These are phyloP conservation scores for Hepsetus odoe DNA, from an alignment of 2,113 vertebrate genomes.

Conservation along the genomic window DNA sequence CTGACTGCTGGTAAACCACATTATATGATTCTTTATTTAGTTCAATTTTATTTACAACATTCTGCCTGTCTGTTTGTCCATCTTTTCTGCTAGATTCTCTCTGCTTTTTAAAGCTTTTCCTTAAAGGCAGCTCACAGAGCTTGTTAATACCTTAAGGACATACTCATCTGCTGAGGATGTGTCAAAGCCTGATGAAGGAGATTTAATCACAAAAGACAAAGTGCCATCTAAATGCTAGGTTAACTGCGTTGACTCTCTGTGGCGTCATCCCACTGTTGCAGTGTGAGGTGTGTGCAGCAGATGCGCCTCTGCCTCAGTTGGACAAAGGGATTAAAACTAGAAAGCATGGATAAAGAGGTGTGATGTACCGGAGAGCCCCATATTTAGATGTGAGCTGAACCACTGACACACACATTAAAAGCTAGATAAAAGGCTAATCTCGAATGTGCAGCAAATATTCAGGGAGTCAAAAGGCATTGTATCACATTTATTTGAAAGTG, in stretches of 20 bases:
- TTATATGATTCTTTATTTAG: not conserved
- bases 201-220: slow-evolving; percentile 54
- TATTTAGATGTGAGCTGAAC: not conserved
- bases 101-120: not conserved
- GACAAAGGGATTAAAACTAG: slow-evolving; percentile 10
- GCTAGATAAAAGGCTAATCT: not conserved
- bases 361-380: not conserved
- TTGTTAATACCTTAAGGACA: slow-evolving; percentile 37
- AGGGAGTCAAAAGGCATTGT: no score
- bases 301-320: slow-evolving; percentile 41
- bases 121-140: slow-evolving; percentile 5
- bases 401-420: not conserved
- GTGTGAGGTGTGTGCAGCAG: slow-evolving; percentile 40
- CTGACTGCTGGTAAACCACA: not conserved
- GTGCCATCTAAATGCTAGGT: slow-evolving; percentile 45
- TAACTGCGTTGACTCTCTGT: slow-evolving; percentile 19
- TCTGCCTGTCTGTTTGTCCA: not conserved
- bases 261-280: slow-evolving; percentile 22
- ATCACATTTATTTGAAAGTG: no score
- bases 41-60: not conserved
- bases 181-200: slow-evolving; percentile 39
- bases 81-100: slow-evolving; percentile 10
- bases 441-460: not conserved
- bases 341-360: slow-evolving; percentile 20
- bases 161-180: slow-evolving; percentile 31